Evolutionary conservation across 64 coral and sea anemone genomes (phyloP).

Genomic region (Pachyseris speciosa): DNA sequence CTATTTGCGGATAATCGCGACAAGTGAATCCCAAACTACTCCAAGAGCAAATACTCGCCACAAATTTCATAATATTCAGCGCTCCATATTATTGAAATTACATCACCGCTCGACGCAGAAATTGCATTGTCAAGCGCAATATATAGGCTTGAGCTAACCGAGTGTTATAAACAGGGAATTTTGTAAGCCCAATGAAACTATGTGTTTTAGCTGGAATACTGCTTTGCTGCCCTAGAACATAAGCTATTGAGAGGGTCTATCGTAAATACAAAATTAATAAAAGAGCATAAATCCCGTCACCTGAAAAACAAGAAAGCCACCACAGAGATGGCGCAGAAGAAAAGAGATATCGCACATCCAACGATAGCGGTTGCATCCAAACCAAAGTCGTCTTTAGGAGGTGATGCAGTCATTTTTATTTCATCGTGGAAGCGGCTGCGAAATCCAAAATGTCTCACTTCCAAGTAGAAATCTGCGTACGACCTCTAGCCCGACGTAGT

Average conservation of each 20-base stretch:
- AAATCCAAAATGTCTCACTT: neutral
- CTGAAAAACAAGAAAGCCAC: constrained; percentile 84
- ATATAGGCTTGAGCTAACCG: neutral
- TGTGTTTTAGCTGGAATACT: neutral
- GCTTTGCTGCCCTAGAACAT: too few relatives aligned
- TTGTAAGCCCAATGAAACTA: too few relatives aligned
- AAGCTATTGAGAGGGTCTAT: neutral
- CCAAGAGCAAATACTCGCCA: neutral
- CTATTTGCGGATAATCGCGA: neutral
- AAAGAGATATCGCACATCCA: constrained; percentile 83
- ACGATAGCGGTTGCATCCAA: constrained; percentile 79
- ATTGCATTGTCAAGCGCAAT: neutral
- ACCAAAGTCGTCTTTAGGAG: neutral
- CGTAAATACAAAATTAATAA: neutral
- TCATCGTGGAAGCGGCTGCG: neutral
- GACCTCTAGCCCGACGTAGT: neutral
- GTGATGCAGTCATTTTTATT: neutral
- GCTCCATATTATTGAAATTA: neutral
- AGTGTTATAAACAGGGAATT: neutral
- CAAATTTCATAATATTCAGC: constrained; percentile 4
- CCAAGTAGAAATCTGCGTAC: too few relatives aligned
- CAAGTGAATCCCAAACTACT: neutral
- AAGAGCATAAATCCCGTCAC: constrained; percentile 45
- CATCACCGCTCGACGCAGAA: neutral
- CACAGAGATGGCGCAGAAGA: constrained; percentile 72